phyloP scores from a whole-genome alignment of 1,140 invertebrate genomes.

The Conopomorpha cramerella region DNA sequence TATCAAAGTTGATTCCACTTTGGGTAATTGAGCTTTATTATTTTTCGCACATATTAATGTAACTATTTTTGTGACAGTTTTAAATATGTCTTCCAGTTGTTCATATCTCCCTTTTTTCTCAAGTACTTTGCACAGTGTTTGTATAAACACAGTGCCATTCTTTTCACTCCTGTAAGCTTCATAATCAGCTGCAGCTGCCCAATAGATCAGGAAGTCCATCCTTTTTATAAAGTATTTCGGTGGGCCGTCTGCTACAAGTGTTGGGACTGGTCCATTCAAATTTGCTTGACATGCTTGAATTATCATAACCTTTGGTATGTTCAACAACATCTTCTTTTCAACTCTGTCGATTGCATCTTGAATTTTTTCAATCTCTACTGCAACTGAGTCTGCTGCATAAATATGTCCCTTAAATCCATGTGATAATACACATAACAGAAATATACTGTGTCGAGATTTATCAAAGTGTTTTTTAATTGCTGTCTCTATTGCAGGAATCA shows the following conservation, averaged over 20 bases:
- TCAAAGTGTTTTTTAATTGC: no score
- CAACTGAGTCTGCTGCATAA: constrained; percentile 42
- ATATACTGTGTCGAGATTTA: constrained; percentile 45
- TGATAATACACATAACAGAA: constrained; percentile 44
- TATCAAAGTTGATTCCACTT: constrained; percentile 29
- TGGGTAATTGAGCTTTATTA: constrained; percentile 27
- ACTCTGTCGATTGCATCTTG: constrained; percentile 36
- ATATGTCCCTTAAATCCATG: constrained; percentile 42
- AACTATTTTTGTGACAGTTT: constrained; percentile 29
- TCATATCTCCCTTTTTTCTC: constrained; percentile 16
- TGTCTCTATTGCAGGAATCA: no score
- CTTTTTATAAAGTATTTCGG: constrained; percentile 22
- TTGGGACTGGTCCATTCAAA: constrained; percentile 10
- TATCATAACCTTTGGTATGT: constrained; percentile 39
- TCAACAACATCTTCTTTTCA: constrained; percentile 19
- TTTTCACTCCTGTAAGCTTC: constrained; percentile 32
- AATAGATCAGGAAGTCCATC: constrained; percentile 38
- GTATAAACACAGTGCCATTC: constrained; percentile 39
- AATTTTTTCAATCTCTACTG: constrained; percentile 39
- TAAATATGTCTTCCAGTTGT: constrained; percentile 38
- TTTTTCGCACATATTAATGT: constrained; percentile 19
- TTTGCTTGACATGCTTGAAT: constrained; percentile 47
- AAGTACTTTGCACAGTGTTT: constrained; percentile 26
- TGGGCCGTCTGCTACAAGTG: constrained; percentile 25
- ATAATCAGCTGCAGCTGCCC: constrained; percentile 41